phyloP scores from a whole-genome alignment of 2,113 vertebrate genomes.

The Upupa epops region DNA sequence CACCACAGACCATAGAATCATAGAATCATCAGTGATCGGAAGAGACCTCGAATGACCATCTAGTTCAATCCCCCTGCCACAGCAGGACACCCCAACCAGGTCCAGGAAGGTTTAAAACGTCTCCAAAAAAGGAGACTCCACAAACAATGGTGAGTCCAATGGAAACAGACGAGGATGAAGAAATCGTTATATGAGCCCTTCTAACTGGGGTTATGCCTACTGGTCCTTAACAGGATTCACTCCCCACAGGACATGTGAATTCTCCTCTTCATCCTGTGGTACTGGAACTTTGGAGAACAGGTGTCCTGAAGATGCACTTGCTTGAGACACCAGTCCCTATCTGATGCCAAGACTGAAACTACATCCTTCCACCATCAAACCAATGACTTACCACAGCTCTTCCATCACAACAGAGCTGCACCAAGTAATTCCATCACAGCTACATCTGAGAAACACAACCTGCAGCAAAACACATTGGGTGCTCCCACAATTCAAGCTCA shows the following conservation, averaged over 20 bases:
- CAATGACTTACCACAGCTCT: neutral
- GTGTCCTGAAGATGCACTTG: neutral
- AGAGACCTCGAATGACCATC: too few relatives aligned
- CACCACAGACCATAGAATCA: neutral
- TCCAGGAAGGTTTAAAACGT: too few relatives aligned
- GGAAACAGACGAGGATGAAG: neutral
- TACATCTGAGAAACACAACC: fast-evolving
- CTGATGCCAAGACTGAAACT: neutral
- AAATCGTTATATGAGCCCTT: neutral
- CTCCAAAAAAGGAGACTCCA: too few relatives aligned
- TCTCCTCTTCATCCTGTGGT: neutral
- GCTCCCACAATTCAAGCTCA: neutral
- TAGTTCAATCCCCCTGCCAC: too few relatives aligned
- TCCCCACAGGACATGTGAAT: neutral
- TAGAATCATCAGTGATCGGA: too few relatives aligned
- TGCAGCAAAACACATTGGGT: neutral
- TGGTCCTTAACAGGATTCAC: neutral
- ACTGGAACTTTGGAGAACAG: neutral
- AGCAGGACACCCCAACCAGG: too few relatives aligned
- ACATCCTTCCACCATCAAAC: neutral
- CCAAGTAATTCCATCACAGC: neutral
- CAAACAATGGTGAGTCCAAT: too few relatives aligned
- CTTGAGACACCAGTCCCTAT: neutral
- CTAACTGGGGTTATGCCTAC: neutral
- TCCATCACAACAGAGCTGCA: fast-evolving